phyloP scores from a whole-genome alignment of 2,797 vertebrate genomes.

The Hypotaenidia philippensis region DNA sequence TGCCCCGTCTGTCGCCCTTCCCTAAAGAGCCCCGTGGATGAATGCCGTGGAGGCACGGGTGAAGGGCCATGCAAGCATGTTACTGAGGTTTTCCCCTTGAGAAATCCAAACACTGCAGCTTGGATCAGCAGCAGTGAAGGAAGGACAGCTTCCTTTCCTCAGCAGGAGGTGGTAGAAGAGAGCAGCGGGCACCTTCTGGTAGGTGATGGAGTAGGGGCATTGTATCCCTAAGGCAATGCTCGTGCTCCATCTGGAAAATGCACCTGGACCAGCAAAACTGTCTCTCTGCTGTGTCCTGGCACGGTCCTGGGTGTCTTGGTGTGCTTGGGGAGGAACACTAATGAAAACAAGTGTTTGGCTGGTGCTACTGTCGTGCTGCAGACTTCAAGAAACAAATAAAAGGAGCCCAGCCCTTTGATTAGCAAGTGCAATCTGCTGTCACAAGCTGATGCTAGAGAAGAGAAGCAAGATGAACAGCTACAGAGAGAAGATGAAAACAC shows the following conservation, averaged over 20 bases:
- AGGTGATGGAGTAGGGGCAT: not conserved
- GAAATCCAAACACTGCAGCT: not conserved
- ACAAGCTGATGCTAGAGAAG: not conserved
- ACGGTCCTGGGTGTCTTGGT: not conserved
- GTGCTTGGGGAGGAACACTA: not conserved
- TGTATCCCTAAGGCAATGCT: not conserved
- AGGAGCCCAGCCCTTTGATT: not conserved
- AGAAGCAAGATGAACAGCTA: not conserved
- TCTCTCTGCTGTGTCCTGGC: constrained; percentile 25
- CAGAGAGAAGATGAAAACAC: not conserved
- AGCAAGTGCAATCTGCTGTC: not conserved
- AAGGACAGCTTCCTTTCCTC: not conserved
- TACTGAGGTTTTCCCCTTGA: rapidly evolving
- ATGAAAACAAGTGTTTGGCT: constrained; percentile 9
- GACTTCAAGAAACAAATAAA: not conserved
- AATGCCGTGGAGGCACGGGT: rapidly evolving
- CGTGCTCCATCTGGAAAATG: rapidly evolving
- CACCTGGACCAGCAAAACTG: not conserved
- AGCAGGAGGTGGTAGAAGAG: not conserved
- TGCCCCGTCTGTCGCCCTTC: not conserved
- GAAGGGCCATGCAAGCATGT: rapidly evolving
- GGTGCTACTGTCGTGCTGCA: not conserved
- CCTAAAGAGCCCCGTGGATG: rapidly evolving
- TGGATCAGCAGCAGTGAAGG: rapidly evolving
- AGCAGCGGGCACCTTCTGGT: constrained; percentile 1